phyloP scores from a whole-genome alignment of 2,888 invertebrate genomes.

The Brachylomia viminalis region DNA sequence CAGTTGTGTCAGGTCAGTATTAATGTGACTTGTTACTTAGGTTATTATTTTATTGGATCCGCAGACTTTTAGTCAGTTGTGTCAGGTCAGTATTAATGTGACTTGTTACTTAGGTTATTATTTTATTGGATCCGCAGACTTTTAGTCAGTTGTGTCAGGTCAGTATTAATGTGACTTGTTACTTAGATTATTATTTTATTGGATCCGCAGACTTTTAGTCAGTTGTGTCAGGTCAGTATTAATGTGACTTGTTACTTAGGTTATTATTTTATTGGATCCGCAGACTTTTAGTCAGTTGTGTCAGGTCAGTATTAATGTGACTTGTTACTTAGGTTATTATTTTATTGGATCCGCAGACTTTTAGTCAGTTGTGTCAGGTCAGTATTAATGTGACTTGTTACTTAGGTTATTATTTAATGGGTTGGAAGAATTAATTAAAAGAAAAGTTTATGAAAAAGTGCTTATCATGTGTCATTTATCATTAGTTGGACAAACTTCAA shows the following conservation, averaged over 20 bases:
- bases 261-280: slow-evolving; percentile 94
- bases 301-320: slow-evolving; percentile 83
- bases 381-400: slow-evolving; percentile 37
- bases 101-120: neutral
- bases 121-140: slow-evolving; percentile 97
- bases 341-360: slow-evolving; percentile 98
- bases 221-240: slow-evolving; percentile 91
- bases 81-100: slow-evolving; percentile 86
- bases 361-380: slow-evolving; percentile 94
- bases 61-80: slow-evolving; percentile 95
- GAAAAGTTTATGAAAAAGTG: too few species aligned
- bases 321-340: too few species aligned
- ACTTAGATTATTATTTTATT: slow-evolving; percentile 88
- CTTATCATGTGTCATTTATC: too few species aligned
- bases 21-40: neutral
- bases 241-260: neutral
- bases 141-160: slow-evolving; percentile 95
- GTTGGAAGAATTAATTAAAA: too few species aligned
- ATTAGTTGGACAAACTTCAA: neutral
- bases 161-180: slow-evolving; percentile 51
- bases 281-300: slow-evolving; percentile 96
- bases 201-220: slow-evolving; percentile 97
- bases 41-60: slow-evolving; percentile 97
- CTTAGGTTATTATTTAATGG: too few species aligned
- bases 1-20: slow-evolving; percentile 92